A percentile compares a stretch with the other conserved stretches of the same genome.
Conservation (phyloP, 2,888 invertebrate genomes). For the Eupithecia inturbata region DNA sequence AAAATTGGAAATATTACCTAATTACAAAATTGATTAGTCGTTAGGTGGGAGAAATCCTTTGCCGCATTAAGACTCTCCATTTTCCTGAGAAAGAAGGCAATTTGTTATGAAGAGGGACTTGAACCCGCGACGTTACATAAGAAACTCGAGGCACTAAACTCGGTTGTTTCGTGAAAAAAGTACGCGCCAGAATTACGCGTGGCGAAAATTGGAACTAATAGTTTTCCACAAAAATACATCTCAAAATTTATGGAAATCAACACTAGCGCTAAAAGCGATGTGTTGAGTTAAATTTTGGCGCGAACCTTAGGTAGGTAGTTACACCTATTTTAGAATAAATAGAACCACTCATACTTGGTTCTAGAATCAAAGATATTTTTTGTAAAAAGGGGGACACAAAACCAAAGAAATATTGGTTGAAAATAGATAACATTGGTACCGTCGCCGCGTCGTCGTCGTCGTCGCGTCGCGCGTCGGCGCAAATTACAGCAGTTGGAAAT, state of each 20-base stretch:
- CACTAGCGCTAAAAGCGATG: not conserved
- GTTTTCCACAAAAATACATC: not conserved
- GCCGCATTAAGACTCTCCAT: conserved; percentile 33
- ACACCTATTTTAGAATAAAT: no score
- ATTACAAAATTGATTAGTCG: conserved; percentile 7
- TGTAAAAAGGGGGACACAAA: not conserved
- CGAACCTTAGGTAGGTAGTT: not conserved
- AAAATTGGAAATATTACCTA: conserved; percentile 16
- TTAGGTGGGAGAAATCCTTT: conserved; percentile 27
- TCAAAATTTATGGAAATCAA: not conserved
- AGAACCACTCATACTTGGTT: not conserved
- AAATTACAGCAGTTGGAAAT: not conserved
- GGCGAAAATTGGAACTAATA: not conserved
- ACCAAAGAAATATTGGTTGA: not conserved
- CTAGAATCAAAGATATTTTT: not conserved
- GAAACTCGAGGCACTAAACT: not conserved
- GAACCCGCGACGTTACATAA: not conserved
- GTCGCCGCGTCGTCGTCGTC: no score
- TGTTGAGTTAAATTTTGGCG: not conserved
- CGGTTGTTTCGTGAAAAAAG: not conserved
- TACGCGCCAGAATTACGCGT: not conserved
- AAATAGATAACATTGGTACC: no score
- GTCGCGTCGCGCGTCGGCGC: no score
- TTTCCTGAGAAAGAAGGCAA: conserved; percentile 41
- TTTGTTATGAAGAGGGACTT: conserved; percentile 2